A percentile compares a stretch with the other conserved stretches of the same genome.
phyloP scores from a whole-genome alignment of 2,888 invertebrate species.

The Laspeyria flexula region DNA sequence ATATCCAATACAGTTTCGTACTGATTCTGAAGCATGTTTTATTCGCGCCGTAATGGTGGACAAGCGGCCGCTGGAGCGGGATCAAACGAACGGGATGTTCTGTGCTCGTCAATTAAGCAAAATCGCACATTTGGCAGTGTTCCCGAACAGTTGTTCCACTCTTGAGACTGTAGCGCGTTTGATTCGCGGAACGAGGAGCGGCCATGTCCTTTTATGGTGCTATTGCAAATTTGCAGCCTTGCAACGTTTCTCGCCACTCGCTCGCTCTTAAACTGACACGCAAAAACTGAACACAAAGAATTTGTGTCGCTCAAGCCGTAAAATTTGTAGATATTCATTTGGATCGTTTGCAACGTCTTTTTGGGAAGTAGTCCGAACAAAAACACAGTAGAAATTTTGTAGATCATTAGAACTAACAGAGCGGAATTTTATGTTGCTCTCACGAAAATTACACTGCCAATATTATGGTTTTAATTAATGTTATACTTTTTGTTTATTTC shows the following conservation, averaged over 20 bases:
- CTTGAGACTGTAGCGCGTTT: slow-evolving; percentile 55
- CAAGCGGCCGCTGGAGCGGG: slow-evolving; percentile 60
- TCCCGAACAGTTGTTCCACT: slow-evolving; percentile 76
- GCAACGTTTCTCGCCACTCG: slow-evolving; percentile 14
- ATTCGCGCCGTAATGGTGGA: slow-evolving; percentile 57
- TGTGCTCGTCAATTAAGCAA: slow-evolving; percentile 78
- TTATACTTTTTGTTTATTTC: slow-evolving; percentile 5
- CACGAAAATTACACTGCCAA: slow-evolving; percentile 9
- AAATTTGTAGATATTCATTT: slow-evolving; percentile 26
- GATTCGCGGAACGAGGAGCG: slow-evolving; percentile 59
- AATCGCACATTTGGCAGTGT: slow-evolving; percentile 78
- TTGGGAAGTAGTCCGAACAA: slow-evolving; percentile 20
- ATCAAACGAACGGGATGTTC: slow-evolving; percentile 74
- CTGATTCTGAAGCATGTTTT: slow-evolving; percentile 55
- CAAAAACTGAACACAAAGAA: slow-evolving; percentile 34
- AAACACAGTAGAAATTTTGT: slow-evolving; percentile 8
- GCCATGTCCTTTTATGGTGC: slow-evolving; percentile 64
- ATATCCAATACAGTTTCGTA: slow-evolving; percentile 43
- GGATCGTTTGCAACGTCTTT: slow-evolving; percentile 14
- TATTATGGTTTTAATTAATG: background rate
- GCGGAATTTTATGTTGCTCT: slow-evolving; percentile 15
- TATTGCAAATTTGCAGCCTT: slow-evolving; percentile 45
- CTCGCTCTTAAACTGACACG: slow-evolving; percentile 21
- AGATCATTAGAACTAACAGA: slow-evolving; percentile 22
- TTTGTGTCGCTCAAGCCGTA: slow-evolving; percentile 30